Evolutionary conservation across 2,797 vertebrate genomes (phyloP).

Genomic region (Anguilla pacifica): DNA sequence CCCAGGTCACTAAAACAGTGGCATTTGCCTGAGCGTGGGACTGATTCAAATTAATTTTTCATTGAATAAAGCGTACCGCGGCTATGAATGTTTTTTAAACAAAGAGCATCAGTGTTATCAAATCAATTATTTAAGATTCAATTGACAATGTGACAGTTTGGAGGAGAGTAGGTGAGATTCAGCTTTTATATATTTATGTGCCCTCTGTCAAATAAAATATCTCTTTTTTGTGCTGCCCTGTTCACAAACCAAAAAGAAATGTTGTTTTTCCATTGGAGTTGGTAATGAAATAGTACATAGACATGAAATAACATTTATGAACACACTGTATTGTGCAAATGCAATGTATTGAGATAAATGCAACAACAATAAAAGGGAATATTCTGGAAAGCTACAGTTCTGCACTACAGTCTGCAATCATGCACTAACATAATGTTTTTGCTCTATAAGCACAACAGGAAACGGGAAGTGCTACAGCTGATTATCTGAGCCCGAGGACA

Average conservation of each 20-base stretch:
- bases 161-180: conserved; percentile 7
- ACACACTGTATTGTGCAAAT: not conserved
- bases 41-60: conserved; percentile 72
- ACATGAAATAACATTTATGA: not conserved
- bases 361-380: not conserved
- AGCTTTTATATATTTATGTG: not conserved
- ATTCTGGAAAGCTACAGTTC: not conserved
- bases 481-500: not conserved
- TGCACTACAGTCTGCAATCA: not conserved
- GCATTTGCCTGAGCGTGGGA: conserved; percentile 73
- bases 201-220: not conserved
- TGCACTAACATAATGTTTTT: not conserved
- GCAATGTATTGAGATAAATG: not conserved
- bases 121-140: conserved; percentile 70
- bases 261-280: not conserved
- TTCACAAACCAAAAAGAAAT: not conserved
- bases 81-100: conserved; percentile 70
- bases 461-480: not conserved
- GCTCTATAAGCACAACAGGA: not conserved
- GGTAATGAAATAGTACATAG: not conserved
- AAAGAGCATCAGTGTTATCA: conserved; percentile 76
- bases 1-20: conserved; percentile 65
- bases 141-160: conserved; percentile 55
- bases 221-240: not conserved
- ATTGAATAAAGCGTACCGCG: conserved; percentile 58